Evolutionary conservation across 2,888 invertebrate genomes (phyloP).

Genomic region (Polyommatus icarus): DNA sequence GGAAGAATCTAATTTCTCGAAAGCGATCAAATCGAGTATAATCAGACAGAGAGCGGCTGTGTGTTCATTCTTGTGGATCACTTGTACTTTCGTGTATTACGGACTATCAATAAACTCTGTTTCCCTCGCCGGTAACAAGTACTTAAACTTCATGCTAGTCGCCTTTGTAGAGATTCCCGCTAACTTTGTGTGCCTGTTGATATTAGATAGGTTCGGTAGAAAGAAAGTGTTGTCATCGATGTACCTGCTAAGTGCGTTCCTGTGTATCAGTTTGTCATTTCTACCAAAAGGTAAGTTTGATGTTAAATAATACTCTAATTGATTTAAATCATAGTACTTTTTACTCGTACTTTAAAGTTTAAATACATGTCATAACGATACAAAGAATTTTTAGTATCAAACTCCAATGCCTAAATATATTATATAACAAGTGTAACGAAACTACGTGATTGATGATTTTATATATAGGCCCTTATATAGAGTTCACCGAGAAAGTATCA

Average conservation of each 20-base stretch:
- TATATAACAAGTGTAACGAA: too few relatives aligned
- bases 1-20: slow-evolving; percentile 53
- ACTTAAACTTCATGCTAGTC: slow-evolving; percentile 86
- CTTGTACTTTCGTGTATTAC: slow-evolving; percentile 89
- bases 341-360: too few relatives aligned
- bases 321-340: too few relatives aligned
- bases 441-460: too few relatives aligned
- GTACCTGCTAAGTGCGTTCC: slow-evolving; percentile 82
- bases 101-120: slow-evolving; percentile 90
- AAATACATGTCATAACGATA: too few relatives aligned
- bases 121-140: slow-evolving; percentile 86
- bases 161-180: slow-evolving; percentile 87
- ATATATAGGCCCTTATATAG: too few relatives aligned
- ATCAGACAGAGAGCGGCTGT: slow-evolving; percentile 80
- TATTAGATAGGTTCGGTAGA: slow-evolving; percentile 83
- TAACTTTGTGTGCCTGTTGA: slow-evolving; percentile 82
- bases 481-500: too few relatives aligned
- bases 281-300: slow-evolving; percentile 75
- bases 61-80: slow-evolving; percentile 89
- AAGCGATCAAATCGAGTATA: slow-evolving; percentile 78
- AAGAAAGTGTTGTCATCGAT: slow-evolving; percentile 82
- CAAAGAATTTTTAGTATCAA: too few relatives aligned
- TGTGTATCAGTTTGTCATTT: slow-evolving; percentile 82
- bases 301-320: slow-evolving; percentile 39
- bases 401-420: too few relatives aligned